Evolutionary conservation across 2,797 vertebrate species (phyloP).

Genomic region (Coracias cyanogaster): DNA sequence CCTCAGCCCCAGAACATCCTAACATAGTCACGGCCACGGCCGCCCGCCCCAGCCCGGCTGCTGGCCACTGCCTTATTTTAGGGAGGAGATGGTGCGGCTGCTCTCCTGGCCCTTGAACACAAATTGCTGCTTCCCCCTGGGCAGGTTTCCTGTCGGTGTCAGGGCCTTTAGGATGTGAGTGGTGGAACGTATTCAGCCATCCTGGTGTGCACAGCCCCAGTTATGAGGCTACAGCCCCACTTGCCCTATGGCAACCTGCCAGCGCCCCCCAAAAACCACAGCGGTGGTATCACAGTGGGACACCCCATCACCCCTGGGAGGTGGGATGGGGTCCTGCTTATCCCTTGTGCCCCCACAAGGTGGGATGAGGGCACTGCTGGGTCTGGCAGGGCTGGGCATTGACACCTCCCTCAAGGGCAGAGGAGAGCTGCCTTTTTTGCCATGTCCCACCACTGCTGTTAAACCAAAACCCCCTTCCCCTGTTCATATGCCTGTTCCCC

Average conservation of each 20-base stretch:
- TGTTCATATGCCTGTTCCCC: not conserved
- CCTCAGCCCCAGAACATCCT: slow-evolving; percentile 54
- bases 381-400: accelerated
- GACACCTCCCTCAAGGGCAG: not conserved
- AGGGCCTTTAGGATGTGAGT: not conserved
- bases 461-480: not conserved
- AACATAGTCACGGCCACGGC: not conserved
- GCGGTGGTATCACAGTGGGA: accelerated
- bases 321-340: not conserved
- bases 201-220: accelerated
- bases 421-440: not conserved
- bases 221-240: not conserved
- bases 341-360: not conserved
- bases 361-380: not conserved
- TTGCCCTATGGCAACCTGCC: not conserved
- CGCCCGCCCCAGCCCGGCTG: not conserved
- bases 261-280: not conserved
- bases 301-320: not conserved
- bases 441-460: not conserved
- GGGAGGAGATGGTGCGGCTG: not conserved
- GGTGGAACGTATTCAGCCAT: accelerated
- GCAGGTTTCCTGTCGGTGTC: not conserved
- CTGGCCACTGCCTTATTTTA: not conserved
- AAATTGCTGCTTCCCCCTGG: not conserved
- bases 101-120: not conserved